A percentile compares a stretch with the other conserved stretches of the same genome.
phyloP scores from a whole-genome alignment of 2,113 vertebrate genomes.

The Apteryx owenii region DNA sequence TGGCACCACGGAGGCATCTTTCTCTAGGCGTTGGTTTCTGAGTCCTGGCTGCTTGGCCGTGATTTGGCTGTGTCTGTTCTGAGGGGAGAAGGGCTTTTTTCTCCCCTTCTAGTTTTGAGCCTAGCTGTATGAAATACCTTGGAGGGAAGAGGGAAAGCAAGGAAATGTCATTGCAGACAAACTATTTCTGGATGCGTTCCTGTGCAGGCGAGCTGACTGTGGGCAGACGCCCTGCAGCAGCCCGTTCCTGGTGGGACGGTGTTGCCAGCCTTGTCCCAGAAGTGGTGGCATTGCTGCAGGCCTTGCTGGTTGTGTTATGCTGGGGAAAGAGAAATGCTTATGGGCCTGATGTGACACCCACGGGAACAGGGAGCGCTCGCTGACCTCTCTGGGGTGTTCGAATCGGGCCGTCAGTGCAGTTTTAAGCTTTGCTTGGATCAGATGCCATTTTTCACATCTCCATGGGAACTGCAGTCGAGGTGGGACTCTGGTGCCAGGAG shows the following conservation, averaged over 20 bases:
- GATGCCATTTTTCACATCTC: background rate
- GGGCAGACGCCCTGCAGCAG: background rate
- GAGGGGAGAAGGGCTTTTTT: background rate
- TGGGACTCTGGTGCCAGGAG: too few relatives aligned
- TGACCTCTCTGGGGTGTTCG: background rate
- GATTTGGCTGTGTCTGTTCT: background rate
- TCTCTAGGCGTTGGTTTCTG: slow-evolving; percentile 39
- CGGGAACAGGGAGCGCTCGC: fast-evolving
- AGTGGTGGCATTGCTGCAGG: background rate
- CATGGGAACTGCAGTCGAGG: too few relatives aligned
- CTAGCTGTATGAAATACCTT: background rate
- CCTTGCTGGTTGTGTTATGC: too few relatives aligned
- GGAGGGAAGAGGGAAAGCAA: background rate
- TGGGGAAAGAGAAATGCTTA: background rate
- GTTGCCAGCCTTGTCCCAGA: background rate
- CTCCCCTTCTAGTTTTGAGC: background rate
- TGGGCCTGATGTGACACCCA: background rate
- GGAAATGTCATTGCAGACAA: background rate
- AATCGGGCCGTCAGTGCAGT: background rate
- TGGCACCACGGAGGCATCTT: background rate
- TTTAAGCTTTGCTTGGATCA: background rate
- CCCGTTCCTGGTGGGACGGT: too few relatives aligned
- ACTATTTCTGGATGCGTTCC: background rate
- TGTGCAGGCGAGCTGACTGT: fast-evolving
- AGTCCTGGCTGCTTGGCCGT: background rate